A percentile compares a stretch with the other conserved stretches of the same genome.
phyloP scores from a whole-genome alignment of 2,888 invertebrate species.

The Hoplodrina ambigua region DNA sequence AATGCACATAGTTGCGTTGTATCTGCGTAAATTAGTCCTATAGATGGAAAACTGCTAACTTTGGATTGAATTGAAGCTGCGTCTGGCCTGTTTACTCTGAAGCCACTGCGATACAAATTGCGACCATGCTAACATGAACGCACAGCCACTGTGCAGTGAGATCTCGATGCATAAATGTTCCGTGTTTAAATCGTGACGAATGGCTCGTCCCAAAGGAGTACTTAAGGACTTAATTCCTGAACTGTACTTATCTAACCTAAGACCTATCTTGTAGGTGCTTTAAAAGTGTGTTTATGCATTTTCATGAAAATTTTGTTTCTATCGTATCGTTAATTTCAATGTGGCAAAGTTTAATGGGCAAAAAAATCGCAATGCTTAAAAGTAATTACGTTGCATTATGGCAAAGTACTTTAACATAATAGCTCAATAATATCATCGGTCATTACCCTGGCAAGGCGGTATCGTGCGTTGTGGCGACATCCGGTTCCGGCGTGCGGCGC shows the following conservation, averaged over 20 bases:
- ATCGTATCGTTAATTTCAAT: background rate
- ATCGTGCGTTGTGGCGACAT: slow-evolving; percentile 80
- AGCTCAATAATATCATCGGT: slow-evolving; percentile 70
- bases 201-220: background rate
- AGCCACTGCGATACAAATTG: slow-evolving; percentile 27
- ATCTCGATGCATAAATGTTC: slow-evolving; percentile 22
- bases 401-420: slow-evolving; percentile 46
- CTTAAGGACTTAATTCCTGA: background rate
- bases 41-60: background rate
- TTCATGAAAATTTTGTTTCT: too few relatives aligned
- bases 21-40: background rate
- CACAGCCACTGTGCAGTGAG: slow-evolving; percentile 17
- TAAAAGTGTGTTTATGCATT: too few relatives aligned
- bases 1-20: background rate
- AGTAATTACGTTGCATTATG: background rate
- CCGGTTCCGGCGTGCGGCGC: slow-evolving; percentile 86
- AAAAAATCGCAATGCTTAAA: background rate
- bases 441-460: slow-evolving; percentile 83
- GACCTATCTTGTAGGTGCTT: too few relatives aligned
- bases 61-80: slow-evolving; percentile 11
- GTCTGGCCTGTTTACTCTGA: background rate
- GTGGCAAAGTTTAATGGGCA: background rate
- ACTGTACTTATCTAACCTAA: background rate
- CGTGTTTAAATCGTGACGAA: slow-evolving; percentile 5
- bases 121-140: slow-evolving; percentile 36